These are phyloP conservation scores for Rafetus swinhoei DNA, from an alignment of 2,113 vertebrate species.

Conservation along the genomic window DNA sequence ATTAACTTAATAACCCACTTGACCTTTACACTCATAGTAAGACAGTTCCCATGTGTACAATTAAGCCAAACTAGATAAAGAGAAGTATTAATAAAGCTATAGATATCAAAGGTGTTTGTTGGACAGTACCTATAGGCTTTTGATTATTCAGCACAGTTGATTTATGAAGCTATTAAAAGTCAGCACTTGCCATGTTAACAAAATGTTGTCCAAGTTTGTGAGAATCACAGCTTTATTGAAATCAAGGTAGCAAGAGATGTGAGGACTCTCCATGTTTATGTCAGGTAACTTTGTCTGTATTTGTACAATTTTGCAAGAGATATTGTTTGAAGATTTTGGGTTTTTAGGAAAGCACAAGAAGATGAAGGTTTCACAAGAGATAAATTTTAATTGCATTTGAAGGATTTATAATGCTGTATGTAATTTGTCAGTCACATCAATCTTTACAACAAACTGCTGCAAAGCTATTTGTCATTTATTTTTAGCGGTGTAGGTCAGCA, in stretches of 20 bases:
- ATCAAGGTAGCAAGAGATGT: not conserved
- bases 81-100: slow-evolving; percentile 9
- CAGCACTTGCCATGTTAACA: not conserved
- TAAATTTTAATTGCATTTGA: not conserved
- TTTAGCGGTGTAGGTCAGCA: slow-evolving; percentile 51
- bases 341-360: not conserved
- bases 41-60: not conserved
- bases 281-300: not conserved
- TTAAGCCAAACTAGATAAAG: not conserved
- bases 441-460: slow-evolving; percentile 10
- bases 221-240: not conserved
- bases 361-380: not conserved
- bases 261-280: not conserved
- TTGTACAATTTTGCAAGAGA: not conserved
- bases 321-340: not conserved
- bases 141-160: not conserved
- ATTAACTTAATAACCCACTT: slow-evolving; percentile 32
- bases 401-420: not conserved
- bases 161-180: slow-evolving; percentile 5
- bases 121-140: not conserved
- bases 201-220: not conserved
- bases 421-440: not conserved
- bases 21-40: not conserved
- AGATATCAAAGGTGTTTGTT: not conserved
- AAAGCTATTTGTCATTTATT: slow-evolving; percentile 37